A percentile compares a stretch with the other conserved stretches of the same genome.
phyloP scores from a whole-genome alignment of 2,113 vertebrate species.

The Etheostoma cragini region DNA sequence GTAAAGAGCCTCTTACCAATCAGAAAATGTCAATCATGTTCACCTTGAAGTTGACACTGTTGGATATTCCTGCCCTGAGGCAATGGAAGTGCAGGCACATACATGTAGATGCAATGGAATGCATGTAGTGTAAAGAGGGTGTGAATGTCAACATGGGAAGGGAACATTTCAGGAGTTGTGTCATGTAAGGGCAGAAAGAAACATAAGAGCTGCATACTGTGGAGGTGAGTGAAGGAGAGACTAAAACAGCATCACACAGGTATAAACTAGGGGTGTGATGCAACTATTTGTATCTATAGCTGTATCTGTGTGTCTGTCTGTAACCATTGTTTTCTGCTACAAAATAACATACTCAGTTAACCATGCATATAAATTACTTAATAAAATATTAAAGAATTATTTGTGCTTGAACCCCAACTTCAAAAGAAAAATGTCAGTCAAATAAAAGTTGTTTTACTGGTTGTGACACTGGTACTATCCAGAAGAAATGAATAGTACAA shows the following conservation, averaged over 20 bases:
- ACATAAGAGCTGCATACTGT: conserved; percentile 2
- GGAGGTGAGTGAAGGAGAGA: neutral
- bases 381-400: neutral
- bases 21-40: conserved; percentile 50
- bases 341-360: too few species aligned
- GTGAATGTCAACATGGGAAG: conserved; percentile 34
- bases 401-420: neutral
- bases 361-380: too few species aligned
- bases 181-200: neutral
- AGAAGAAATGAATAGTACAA: too few species aligned
- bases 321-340: neutral
- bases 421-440: too few species aligned
- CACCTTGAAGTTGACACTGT: conserved; percentile 53
- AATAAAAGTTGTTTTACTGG: too few species aligned
- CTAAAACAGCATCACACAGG: neutral
- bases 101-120: conserved; percentile 41
- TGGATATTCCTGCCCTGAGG: conserved; percentile 47
- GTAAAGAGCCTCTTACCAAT: conserved; percentile 50
- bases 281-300: neutral
- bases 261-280: neutral
- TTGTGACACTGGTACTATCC: too few species aligned
- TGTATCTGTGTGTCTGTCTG: neutral
- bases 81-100: conserved; percentile 46
- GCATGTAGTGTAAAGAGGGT: conserved; percentile 12
- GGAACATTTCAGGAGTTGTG: conserved; percentile 23